Conservation (phyloP, 1,140 invertebrate species). For the Drosophila repletoides region DNA sequence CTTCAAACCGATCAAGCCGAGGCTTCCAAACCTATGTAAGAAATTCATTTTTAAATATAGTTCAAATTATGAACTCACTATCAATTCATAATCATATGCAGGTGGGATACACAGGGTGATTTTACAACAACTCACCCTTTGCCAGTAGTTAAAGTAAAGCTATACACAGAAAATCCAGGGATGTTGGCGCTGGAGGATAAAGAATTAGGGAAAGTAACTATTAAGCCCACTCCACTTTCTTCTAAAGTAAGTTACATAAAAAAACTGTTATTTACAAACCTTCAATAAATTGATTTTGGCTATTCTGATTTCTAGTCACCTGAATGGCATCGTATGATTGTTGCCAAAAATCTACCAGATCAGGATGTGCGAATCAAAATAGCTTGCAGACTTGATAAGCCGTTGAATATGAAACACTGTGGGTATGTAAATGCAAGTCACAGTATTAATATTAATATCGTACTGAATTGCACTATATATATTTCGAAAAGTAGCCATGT, state of each 20-base stretch:
- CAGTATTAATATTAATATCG: too few species aligned
- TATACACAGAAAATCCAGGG: slow-evolving; percentile 98
- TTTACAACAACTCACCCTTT: slow-evolving; percentile 98
- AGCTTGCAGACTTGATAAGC: slow-evolving; percentile 99
- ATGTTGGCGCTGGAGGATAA: slow-evolving; percentile 99
- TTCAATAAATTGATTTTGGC: slow-evolving; percentile 4
- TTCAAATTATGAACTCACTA: not conserved
- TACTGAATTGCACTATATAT: too few species aligned
- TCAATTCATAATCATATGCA: slow-evolving; percentile 69
- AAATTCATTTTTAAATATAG: not conserved
- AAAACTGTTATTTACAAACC: not conserved
- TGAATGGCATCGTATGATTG: slow-evolving; percentile 99
- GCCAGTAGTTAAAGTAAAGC: slow-evolving; percentile 97
- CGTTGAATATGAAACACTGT: slow-evolving; percentile 99
- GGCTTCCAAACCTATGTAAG: slow-evolving; percentile 98
- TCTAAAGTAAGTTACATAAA: slow-evolving; percentile 87
- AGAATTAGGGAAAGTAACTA: slow-evolving; percentile 96
- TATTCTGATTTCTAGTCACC: slow-evolving; percentile 85
- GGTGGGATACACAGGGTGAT: slow-evolving; percentile 99
- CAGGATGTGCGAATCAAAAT: slow-evolving; percentile 98
- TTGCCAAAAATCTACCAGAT: slow-evolving; percentile 96
- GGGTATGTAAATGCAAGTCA: slow-evolving; percentile 85
- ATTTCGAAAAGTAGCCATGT: too few species aligned
- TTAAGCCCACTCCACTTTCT: slow-evolving; percentile 95
- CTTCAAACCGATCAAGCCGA: slow-evolving; percentile 99